Evolutionary conservation across 2,888 invertebrate genomes (phyloP).

Genomic region (Scelioninae gen. 1): DNA sequence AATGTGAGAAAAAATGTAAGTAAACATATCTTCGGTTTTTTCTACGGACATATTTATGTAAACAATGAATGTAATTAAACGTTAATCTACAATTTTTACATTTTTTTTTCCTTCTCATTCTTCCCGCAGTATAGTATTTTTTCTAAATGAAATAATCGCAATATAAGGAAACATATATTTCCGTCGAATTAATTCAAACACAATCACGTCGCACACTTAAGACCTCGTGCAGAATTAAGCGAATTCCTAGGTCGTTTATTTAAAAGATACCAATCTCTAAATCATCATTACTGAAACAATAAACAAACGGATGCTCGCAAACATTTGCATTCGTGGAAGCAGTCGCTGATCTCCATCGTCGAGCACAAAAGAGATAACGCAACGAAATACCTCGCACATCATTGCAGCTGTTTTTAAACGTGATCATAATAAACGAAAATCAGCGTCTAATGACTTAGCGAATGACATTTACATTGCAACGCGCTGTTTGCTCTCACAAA

Average conservation of each 20-base stretch:
- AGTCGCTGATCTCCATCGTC: slow-evolving; percentile 5
- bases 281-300: background rate
- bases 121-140: no score
- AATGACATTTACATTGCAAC: slow-evolving; percentile 28
- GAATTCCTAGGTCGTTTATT: background rate
- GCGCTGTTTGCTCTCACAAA: slow-evolving; percentile 33
- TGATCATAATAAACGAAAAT: slow-evolving; percentile 33
- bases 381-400: background rate
- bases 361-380: background rate
- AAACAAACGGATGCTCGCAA: background rate
- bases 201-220: no score
- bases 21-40: no score
- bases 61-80: no score
- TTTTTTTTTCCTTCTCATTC: no score
- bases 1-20: no score
- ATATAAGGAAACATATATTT: no score
- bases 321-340: background rate
- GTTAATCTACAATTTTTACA: no score
- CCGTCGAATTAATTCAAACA: no score
- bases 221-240: no score
- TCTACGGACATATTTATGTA: no score
- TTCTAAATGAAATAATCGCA: no score
- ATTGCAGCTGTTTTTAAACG: slow-evolving; percentile 30
- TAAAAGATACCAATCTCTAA: slow-evolving; percentile 6
- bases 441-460: slow-evolving; percentile 1